Conservation (phyloP, 2,113 vertebrate species). For the Dicentrarchus labrax region DNA sequence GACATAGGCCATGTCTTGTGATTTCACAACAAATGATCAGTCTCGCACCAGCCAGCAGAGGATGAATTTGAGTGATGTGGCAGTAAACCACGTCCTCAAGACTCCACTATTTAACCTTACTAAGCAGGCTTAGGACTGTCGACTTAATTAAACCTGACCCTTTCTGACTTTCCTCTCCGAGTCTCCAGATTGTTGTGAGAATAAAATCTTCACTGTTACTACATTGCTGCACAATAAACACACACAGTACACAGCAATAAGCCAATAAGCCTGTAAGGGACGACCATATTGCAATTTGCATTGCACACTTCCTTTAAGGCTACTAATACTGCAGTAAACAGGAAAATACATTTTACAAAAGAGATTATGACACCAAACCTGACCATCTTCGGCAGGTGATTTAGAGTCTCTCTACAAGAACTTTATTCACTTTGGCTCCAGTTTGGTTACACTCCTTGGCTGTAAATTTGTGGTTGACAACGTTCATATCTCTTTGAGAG, state of each 20-base stretch:
- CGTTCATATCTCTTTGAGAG: neutral
- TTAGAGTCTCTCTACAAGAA: neutral
- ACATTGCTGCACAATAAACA: slow-evolving; percentile 8
- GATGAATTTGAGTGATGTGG: slow-evolving; percentile 30
- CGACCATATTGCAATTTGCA: slow-evolving; percentile 17
- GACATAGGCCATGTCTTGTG: slow-evolving; percentile 32
- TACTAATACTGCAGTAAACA: slow-evolving; percentile 10
- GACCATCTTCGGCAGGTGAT: slow-evolving; percentile 48
- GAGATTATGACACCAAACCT: slow-evolving; percentile 26
- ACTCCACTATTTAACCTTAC: slow-evolving; percentile 36
- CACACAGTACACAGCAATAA: slow-evolving; percentile 13
- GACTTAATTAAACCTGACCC: slow-evolving; percentile 53
- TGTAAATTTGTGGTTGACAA: neutral
- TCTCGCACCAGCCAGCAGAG: slow-evolving; percentile 10
- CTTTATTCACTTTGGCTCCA: neutral
- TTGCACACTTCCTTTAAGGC: slow-evolving; percentile 29
- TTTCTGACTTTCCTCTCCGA: slow-evolving; percentile 29
- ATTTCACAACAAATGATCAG: slow-evolving; percentile 30
- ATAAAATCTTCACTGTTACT: neutral
- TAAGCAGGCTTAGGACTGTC: slow-evolving; percentile 39
- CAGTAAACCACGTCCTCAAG: slow-evolving; percentile 35
- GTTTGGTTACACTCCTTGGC: neutral
- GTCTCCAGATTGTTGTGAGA: slow-evolving; percentile 17
- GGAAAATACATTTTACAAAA: neutral
- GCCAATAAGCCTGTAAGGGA: slow-evolving; percentile 14